phyloP scores from a whole-genome alignment of 2,113 vertebrate genomes.

The Zosterops borbonicus region DNA sequence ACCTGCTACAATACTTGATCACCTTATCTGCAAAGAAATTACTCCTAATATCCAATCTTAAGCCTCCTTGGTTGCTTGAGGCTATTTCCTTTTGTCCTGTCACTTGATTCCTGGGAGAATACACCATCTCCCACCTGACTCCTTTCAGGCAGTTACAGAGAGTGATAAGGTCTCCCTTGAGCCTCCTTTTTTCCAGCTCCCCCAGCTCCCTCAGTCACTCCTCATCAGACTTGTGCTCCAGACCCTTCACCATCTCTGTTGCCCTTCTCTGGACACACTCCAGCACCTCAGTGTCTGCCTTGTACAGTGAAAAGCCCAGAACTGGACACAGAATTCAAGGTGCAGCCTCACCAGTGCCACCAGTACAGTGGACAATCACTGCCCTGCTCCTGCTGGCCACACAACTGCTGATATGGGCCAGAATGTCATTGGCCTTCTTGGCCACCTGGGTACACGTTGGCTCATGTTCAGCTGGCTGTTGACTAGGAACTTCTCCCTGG shows the following conservation, averaged over 20 bases:
- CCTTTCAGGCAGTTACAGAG: not conserved
- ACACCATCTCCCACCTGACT: fast-evolving
- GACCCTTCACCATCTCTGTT: fast-evolving
- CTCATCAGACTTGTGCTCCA: not conserved
- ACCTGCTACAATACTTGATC: too few relatives aligned
- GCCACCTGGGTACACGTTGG: not conserved
- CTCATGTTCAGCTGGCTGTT: fast-evolving
- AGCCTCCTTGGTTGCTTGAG: not conserved
- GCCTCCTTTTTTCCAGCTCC: not conserved
- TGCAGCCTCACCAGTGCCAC: fast-evolving
- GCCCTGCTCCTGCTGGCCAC: not conserved
- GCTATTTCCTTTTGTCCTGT: not conserved
- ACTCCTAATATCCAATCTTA: not conserved
- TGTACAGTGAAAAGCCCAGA: not conserved
- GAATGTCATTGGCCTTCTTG: not conserved
- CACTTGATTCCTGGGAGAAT: not conserved
- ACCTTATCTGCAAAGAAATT: not conserved
- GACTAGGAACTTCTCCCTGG: not conserved
- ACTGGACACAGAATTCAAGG: fast-evolving
- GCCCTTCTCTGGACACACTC: fast-evolving
- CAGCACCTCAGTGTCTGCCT: not conserved
- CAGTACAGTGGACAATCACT: not conserved
- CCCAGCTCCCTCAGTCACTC: not conserved
- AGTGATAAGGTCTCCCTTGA: fast-evolving
- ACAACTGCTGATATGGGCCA: not conserved